Percentiles rank a stretch among this genome's conserved stretches.
Conservation (phyloP, 2,797 vertebrate species). For the Enteromius mattozi region DNA sequence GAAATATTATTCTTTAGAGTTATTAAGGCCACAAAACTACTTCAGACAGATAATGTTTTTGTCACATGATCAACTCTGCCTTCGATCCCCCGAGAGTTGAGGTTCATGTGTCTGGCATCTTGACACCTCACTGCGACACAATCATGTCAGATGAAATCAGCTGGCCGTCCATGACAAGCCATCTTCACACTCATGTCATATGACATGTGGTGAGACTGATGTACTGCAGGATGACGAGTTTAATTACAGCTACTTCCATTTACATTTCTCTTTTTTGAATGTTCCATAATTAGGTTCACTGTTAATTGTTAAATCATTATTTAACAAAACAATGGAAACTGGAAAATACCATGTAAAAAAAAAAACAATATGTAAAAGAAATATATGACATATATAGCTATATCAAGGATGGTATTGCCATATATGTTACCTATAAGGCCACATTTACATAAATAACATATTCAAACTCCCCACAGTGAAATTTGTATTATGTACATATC, state of each 20-base stretch:
- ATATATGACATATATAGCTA: no score
- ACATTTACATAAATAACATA: not conserved
- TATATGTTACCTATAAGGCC: no score
- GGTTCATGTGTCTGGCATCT: not conserved
- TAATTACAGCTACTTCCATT: not conserved
- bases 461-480: not conserved
- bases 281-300: not conserved
- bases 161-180: conserved; percentile 30
- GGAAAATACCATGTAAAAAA: not conserved
- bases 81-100: not conserved
- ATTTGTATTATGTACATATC: not conserved
- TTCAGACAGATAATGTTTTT: conserved; percentile 45
- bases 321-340: not conserved
- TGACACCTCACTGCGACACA: conserved; percentile 31
- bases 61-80: not conserved
- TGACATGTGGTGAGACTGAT: not conserved
- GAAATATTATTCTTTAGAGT: no score
- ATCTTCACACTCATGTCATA: not conserved
- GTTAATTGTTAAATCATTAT: not conserved
- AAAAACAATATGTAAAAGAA: no score
- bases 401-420: not conserved
- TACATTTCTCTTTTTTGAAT: not conserved
- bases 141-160: conserved; percentile 38
- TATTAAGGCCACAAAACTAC: not conserved
- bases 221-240: not conserved